phyloP scores from a whole-genome alignment of 2,113 vertebrate species.

The Cebidichthys violaceus region DNA sequence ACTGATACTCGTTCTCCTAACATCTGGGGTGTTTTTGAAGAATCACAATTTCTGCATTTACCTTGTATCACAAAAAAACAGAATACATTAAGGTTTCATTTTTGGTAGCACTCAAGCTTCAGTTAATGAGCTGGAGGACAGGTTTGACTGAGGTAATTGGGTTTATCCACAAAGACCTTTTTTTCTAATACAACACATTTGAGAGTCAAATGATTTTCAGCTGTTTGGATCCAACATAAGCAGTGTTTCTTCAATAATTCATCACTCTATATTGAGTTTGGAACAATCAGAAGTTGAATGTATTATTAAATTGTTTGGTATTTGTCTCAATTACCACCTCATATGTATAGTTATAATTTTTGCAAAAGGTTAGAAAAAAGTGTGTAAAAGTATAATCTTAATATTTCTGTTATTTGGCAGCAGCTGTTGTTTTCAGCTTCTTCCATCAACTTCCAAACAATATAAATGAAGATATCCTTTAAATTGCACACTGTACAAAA shows the following conservation, averaged over 20 bases:
- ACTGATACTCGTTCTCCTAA: too few species aligned
- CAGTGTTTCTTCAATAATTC: not conserved
- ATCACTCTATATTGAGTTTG: not conserved
- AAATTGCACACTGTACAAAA: not conserved
- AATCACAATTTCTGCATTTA: too few species aligned
- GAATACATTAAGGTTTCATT: too few species aligned
- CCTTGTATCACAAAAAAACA: too few species aligned
- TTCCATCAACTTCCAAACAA: not conserved
- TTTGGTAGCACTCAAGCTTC: too few species aligned
- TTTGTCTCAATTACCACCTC: not conserved
- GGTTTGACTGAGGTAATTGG: too few species aligned
- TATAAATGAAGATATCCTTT: not conserved
- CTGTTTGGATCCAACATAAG: not conserved
- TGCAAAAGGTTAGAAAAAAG: not conserved
- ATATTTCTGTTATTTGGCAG: not conserved
- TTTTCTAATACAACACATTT: not conserved
- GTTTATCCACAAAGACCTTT: not conserved
- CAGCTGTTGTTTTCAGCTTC: conserved; percentile 19
- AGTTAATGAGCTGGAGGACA: too few species aligned
- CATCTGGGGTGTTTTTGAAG: too few species aligned
- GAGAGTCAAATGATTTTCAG: not conserved
- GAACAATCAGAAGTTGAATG: not conserved
- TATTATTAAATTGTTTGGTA: not conserved
- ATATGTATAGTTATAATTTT: not conserved
- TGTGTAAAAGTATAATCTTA: not conserved